Base-by-base conservation (phyloP, 1,140 invertebrate species). In the Nephila pilipes region DNA sequence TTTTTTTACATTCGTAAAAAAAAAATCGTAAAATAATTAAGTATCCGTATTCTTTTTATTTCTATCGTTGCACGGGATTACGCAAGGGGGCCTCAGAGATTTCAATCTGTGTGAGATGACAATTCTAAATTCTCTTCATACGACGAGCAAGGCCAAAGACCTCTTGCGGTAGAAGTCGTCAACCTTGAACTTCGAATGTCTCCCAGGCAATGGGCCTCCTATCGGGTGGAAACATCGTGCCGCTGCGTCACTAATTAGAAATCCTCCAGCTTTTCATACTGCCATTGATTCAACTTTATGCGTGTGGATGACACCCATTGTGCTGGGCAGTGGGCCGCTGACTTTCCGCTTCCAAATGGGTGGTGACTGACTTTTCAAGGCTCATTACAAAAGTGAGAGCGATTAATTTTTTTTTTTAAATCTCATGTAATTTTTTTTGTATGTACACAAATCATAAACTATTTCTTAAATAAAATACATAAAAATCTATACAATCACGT, bases 151-250 rank as follows among this genome's bases (percentile, higher is more conserved):
- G 87, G 87, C 65, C 87, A 89, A 89, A 79, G 87, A 89, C 87
- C 87, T 89, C 54, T 29, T 46, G 38, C 18, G 29, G n/a, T 29
- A 5, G 38, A 60, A 89, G 87, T 89, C 87, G 87, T 75, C 69
- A 89, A 89, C 87, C 87, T 89, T 89, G 87, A 89, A 89, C 87
- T 89, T 89, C 2, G 20, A 46, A 65, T 69, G 54, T 80, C 36
- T 89, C 57, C 60, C n/a, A 80, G 87, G 65, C 87, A 79, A 32
- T 36, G 69, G 65, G 87, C 69, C 87, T 79, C 87, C 80, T 83
- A 83, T 83, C 80, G 38, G 80, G 38, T 83, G 80, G 38, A 25
- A 46, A 32, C 38, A 25, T 55, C 38, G 20, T 54, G 20, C 22
- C 46, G 29, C 69, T 29, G 80, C 36, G 54, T 46, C 3, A 55